Percentiles rank a stretch among this genome's conserved stretches.
Conservation (phyloP, 2,113 vertebrate species). For the Ciconia stormi region DNA sequence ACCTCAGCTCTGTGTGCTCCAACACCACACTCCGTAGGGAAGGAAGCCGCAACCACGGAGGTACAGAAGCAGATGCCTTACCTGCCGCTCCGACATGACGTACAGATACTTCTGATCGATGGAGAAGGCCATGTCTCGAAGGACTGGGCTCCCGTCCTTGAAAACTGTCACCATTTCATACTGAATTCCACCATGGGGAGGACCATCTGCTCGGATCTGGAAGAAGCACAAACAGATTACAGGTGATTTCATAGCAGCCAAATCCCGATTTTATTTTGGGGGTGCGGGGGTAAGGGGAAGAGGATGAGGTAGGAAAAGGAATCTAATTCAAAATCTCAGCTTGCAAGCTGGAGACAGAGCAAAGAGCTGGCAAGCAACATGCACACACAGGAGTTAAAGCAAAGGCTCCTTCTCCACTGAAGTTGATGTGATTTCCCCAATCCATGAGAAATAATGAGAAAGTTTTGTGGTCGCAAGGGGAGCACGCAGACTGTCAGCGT, state of each 20-base stretch:
- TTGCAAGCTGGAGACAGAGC: not conserved
- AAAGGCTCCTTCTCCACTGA: not conserved
- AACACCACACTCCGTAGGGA: fast-evolving
- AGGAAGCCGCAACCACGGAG: fast-evolving
- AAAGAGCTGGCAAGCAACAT: not conserved
- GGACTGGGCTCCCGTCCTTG: constrained; percentile 89
- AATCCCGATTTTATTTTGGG: not conserved
- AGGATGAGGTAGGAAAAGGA: not conserved
- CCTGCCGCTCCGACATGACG: constrained; percentile 95
- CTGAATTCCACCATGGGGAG: constrained; percentile 89
- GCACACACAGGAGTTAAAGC: not conserved
- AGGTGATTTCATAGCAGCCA: not conserved
- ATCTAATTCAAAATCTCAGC: not conserved
- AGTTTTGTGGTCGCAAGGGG: not conserved
- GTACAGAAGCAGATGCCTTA: constrained; percentile 49
- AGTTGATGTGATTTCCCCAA: not conserved
- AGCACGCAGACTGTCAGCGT: not conserved
- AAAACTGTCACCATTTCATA: constrained; percentile 90
- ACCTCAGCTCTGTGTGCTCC: not conserved
- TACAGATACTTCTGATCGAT: constrained; percentile 88
- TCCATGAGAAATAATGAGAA: not conserved
- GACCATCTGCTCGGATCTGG: constrained; percentile 95
- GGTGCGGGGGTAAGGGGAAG: not conserved
- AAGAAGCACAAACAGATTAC: not conserved
- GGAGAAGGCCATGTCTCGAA: constrained; percentile 97